phyloP scores from a whole-genome alignment of 2,113 vertebrate genomes.

The Mirounga angustirostris region DNA sequence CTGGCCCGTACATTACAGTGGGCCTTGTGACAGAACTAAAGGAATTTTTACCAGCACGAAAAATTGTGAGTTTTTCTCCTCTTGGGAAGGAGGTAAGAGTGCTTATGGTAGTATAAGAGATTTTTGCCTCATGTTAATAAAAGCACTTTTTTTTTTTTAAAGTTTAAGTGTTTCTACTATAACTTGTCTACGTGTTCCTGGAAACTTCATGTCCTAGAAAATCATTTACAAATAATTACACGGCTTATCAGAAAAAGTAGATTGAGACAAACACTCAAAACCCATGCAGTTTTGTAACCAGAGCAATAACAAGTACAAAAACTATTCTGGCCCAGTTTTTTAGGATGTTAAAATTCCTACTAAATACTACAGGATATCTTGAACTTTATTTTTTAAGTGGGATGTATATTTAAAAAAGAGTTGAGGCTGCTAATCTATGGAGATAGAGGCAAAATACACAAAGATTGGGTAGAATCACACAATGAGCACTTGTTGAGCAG shows the following conservation, averaged over 20 bases:
- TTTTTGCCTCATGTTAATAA: neutral
- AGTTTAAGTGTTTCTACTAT: neutral
- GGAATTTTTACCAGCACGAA: neutral
- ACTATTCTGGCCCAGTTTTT: neutral
- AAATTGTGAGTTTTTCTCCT: neutral
- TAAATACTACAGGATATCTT: neutral
- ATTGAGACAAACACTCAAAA: neutral
- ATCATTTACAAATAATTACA: constrained; percentile 26
- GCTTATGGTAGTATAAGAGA: neutral
- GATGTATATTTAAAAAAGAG: neutral
- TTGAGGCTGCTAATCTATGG: neutral
- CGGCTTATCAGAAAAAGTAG: neutral
- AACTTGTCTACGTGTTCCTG: neutral
- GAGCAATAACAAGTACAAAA: neutral
- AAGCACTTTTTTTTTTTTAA: neutral
- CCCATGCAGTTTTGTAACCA: neutral
- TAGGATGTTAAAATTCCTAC: neutral
- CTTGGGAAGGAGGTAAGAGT: neutral
- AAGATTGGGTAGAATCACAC: neutral
- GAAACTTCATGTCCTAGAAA: neutral
- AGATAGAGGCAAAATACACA: neutral
- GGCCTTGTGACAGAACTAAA: neutral
- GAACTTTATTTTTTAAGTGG: neutral
- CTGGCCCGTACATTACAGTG: neutral
- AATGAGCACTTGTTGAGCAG: neutral